Conservation (phyloP, 2,888 invertebrate species). For the Scrobipalpa costella region DNA sequence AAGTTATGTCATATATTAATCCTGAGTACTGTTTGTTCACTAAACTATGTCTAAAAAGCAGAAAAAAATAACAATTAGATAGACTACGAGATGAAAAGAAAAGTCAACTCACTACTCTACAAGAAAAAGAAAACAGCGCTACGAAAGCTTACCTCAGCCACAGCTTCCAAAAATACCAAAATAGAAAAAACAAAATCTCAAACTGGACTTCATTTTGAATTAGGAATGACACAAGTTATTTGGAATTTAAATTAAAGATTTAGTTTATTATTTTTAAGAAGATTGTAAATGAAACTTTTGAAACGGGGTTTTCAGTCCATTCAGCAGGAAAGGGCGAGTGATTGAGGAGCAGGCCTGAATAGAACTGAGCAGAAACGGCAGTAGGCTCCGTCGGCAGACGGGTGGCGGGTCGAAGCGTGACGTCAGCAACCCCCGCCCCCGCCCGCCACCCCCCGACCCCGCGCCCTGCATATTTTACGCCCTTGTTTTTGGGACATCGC, state of each 20-base stretch:
- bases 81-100: neutral
- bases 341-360: conserved; percentile 60
- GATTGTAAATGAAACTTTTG: conserved; percentile 24
- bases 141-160: conserved; percentile 39
- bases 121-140: conserved; percentile 31
- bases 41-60: neutral
- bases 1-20: too few relatives aligned
- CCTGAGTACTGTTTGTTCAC: neutral
- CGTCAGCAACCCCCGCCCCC: conserved; percentile 57
- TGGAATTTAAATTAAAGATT: neutral
- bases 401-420: conserved; percentile 69
- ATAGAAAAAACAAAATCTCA: conserved; percentile 31
- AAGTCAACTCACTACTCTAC: conserved; percentile 23
- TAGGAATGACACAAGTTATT: neutral
- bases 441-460: conserved; percentile 44
- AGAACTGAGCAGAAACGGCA: conserved; percentile 45
- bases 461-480: conserved; percentile 67
- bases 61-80: neutral
- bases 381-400: conserved; percentile 61
- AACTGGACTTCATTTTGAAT: conserved; percentile 32
- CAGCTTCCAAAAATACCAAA: conserved; percentile 44
- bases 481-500: conserved; percentile 60
- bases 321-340: conserved; percentile 44
- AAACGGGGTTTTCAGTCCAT: neutral
- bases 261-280: neutral